phyloP scores from a whole-genome alignment of 2,888 invertebrate species.

The Tillus elongatus region DNA sequence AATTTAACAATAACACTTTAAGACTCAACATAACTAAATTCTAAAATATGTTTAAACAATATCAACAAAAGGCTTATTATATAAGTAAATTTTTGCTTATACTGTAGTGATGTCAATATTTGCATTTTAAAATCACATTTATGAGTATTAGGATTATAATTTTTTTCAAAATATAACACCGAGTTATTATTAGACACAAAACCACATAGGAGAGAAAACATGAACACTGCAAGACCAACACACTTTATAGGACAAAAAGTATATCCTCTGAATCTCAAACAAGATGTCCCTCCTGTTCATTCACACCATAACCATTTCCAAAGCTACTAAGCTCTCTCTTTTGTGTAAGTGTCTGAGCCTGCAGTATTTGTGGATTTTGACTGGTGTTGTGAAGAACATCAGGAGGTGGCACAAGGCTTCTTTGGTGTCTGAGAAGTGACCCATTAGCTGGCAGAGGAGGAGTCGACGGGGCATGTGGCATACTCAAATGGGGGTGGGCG shows the following conservation, averaged over 20 bases:
- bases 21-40: conserved; percentile 13
- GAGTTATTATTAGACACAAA: too few species aligned
- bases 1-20: conserved; percentile 19
- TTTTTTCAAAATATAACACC: too few species aligned
- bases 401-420: conserved; percentile 37
- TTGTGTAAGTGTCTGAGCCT: conserved; percentile 40
- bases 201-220: background rate
- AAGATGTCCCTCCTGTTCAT: conserved; percentile 43
- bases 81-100: too few species aligned
- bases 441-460: conserved; percentile 38
- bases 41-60: conserved; percentile 3
- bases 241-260: conserved; percentile 32
- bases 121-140: conserved; percentile 9
- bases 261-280: conserved; percentile 41
- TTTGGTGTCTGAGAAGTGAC: conserved; percentile 36
- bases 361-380: conserved; percentile 40
- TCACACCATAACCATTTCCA: conserved; percentile 41
- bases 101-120: conserved; percentile 25
- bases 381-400: conserved; percentile 42
- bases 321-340: conserved; percentile 41
- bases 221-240: too few species aligned
- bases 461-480: conserved; percentile 39
- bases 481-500: conserved; percentile 45
- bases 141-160: background rate
- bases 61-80: too few species aligned